Evolutionary conservation across 2,113 vertebrate species (phyloP).

Genomic region (Suricata suricatta): DNA sequence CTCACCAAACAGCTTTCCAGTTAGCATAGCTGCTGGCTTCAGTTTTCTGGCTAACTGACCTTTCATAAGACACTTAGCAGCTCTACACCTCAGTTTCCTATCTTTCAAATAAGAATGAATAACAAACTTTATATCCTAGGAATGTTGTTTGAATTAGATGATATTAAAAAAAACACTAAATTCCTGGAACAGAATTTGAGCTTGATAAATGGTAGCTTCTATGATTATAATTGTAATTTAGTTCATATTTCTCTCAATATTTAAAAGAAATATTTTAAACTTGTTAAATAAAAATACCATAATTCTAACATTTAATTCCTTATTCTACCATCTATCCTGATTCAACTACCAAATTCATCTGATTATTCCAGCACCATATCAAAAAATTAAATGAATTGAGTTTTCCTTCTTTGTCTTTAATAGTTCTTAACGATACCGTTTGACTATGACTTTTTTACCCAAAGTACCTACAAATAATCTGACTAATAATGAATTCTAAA

Average conservation of each 20-base stretch:
- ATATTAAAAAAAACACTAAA: not conserved
- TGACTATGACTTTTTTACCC: not conserved
- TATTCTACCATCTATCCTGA: not conserved
- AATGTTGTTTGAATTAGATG: not conserved
- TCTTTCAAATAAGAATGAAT: not conserved
- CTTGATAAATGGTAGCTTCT: not conserved
- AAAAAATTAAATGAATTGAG: not conserved
- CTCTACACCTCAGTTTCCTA: not conserved
- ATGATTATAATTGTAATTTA: not conserved
- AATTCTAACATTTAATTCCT: not conserved
- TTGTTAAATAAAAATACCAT: not conserved
- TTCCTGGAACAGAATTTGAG: not conserved
- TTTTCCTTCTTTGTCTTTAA: not conserved
- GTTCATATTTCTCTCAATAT: not conserved
- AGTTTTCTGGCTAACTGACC: not conserved
- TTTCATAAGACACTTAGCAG: not conserved
- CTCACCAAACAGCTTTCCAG: not conserved
- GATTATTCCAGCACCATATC: not conserved
- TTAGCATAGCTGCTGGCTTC: accelerated
- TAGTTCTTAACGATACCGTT: not conserved
- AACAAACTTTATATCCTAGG: not conserved
- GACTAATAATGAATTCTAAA: not conserved
- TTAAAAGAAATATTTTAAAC: not conserved
- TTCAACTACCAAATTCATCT: not conserved
- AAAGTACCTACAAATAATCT: not conserved